Percentiles rank a stretch among this genome's conserved stretches.
Evolutionary conservation across 2,113 vertebrate species (phyloP).

Genomic region (Salvelinus fontinalis): DNA sequence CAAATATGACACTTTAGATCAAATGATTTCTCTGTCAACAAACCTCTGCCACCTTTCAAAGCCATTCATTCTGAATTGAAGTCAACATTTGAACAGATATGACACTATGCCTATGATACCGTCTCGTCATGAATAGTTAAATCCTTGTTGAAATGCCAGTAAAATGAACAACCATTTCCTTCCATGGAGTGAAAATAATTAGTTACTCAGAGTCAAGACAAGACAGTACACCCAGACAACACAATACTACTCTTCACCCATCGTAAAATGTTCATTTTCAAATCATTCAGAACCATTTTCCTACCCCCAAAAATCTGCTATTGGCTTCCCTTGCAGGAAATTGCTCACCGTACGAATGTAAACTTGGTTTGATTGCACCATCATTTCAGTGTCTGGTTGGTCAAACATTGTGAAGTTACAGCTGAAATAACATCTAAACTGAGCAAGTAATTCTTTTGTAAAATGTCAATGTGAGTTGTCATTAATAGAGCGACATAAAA

Average conservation of each 20-base stretch:
- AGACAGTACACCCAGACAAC: conserved; percentile 49
- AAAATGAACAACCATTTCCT: conserved; percentile 38
- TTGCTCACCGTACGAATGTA: conserved; percentile 63
- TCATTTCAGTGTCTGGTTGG: conserved; percentile 48
- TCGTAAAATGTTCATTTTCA: conserved; percentile 16
- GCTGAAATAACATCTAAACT: not conserved
- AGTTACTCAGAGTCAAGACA: conserved; percentile 19
- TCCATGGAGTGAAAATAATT: conserved; percentile 42
- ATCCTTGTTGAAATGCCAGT: conserved; percentile 54
- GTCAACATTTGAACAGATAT: conserved; percentile 26
- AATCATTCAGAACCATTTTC: not conserved
- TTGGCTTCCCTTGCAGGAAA: not conserved
- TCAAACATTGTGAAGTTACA: conserved; percentile 59
- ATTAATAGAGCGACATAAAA: conserved; percentile 18
- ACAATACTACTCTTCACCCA: conserved; percentile 28
- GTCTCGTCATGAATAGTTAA: conserved; percentile 60
- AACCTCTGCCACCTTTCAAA: conserved; percentile 47
- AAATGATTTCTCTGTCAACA: conserved; percentile 34
- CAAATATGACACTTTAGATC: conserved; percentile 39
- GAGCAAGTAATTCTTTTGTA: not conserved
- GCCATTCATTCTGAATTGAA: conserved; percentile 29
- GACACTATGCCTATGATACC: conserved; percentile 23
- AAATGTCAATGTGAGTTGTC: not conserved
- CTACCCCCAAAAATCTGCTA: not conserved
- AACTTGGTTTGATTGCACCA: conserved; percentile 57